These are phyloP conservation scores for Torymus tubicola DNA, from an alignment of 2,888 invertebrate species.

Conservation along the genomic window DNA sequence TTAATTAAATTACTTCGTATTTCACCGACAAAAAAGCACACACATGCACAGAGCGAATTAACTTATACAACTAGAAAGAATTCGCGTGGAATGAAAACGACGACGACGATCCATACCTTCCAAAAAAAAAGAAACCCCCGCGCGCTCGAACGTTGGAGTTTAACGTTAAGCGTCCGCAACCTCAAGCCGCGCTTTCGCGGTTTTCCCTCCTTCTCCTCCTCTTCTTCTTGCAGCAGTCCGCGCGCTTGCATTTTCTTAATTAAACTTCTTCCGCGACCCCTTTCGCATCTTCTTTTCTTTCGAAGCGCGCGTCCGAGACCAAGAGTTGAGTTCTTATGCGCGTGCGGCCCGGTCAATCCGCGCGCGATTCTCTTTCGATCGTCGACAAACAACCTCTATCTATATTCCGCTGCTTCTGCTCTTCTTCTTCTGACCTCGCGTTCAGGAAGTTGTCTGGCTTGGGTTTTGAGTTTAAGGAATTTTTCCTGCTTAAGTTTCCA, in stretches of 20 bases:
- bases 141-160: constrained; percentile 8
- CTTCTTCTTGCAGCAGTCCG: too few species aligned
- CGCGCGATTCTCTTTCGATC: background rate
- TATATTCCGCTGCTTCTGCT: too few species aligned
- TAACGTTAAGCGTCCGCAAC: constrained; percentile 4
- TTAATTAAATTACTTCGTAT: background rate
- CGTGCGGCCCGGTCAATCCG: background rate
- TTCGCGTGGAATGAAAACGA: background rate
- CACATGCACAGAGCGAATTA: too few species aligned
- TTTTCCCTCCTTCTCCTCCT: too few species aligned
- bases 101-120: background rate
- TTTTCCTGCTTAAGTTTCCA: too few species aligned
- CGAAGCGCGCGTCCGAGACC: background rate
- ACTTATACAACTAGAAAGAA: background rate
- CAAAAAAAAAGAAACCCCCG: background rate
- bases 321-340: constrained; percentile 25
- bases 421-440: too few species aligned
- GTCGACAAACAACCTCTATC: background rate
- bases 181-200: too few species aligned
- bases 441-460: too few species aligned
- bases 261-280: constrained; percentile 28
- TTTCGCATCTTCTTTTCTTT: background rate
- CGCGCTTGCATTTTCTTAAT: constrained; percentile 44
- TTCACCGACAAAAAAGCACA: background rate
- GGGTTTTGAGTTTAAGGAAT: background rate